Base-by-base conservation (phyloP, 2,797 vertebrate genomes). In the Harpagifer antarcticus region DNA sequence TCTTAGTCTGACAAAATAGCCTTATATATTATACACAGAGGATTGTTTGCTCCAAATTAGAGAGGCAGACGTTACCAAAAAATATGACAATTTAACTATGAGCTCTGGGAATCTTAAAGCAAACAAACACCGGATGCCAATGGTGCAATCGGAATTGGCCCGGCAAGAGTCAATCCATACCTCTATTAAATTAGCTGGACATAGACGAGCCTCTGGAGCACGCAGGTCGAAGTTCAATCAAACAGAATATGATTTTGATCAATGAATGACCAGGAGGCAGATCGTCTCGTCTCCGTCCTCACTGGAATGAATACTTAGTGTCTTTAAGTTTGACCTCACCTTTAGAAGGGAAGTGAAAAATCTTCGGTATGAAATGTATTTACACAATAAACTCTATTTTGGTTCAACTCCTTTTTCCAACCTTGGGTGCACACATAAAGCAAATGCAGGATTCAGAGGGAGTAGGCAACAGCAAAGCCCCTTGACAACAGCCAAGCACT, bases 401-500 rank as follows among this genome's bases (percentile, higher is more conserved):
- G n/a, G 19, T 43, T 43, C 9, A 68, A 62, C 33, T 68, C 10
- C 44, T 33, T 19, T 33, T 50, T 68, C 6, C 23, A 61, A 42
- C 13, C 19, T 19, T 53, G 50, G 23, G 4, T 20, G 27, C 19
- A 66, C 10, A 58, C 54, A 78, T 12, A 37, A 65, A 63, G 17
- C 40, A 19, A 74, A 59, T 68, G 17, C 6, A 44, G 31, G 5
- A 58, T 72, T 31, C 48, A 64, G 49, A 56, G 27, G 68, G 49
- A 66, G 16, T 69, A 62, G 48, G 40, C 43, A 83, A 42, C 52
- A 72, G 59, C 70, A 69, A 76, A 78, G 57, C 78, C 71, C 69
- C 47, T 70, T 19, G 84, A 70, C 48, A 76, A 53, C 43, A 86
- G 64, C 64, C 47, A 64, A 82, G 54, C 66, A 52, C 61, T 78